Base-by-base conservation (phyloP, 1,140 invertebrate species). In the Drosophila rufa region DNA sequence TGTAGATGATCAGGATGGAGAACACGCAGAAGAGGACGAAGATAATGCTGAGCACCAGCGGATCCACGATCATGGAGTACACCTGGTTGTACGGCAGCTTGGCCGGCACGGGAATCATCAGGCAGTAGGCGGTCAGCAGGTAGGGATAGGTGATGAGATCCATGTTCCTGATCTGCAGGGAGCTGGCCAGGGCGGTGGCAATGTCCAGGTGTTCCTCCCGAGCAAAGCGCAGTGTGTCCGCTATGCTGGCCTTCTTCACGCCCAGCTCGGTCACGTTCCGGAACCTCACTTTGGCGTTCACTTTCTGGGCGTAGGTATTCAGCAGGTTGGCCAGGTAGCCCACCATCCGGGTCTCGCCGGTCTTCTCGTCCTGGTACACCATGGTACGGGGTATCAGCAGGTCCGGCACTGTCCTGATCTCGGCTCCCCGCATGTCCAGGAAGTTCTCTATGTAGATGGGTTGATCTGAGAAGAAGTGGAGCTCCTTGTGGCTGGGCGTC, bases 381-480 rank as follows among this genome's bases (percentile, higher is more conserved):
- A 92, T 78, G 1, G 76, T 48, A 1, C 80, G 70, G 4, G 91
- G 91, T 5, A 58, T 27, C 17, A 85, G 2, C 11, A 58, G 38
- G 50, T 82, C 81, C 0, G 46, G 15, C 0, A 77, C 70, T 0
- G 78, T 89, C 3, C 33, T 36, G 0, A 92, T 67, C 0, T n/a
- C 9, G 4, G 46, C 36, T 0, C 86, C 83, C 0, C 53, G 53
- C 77, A 92, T 82, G 17, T 92, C 66, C 0, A 7, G 36, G 40
- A 92, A 85, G 15, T 91, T 91, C 15, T 82, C 50, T 11, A 85
- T 55, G 30, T 76, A 92, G 3, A 85, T 73, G 9, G 42, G 8
- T 12, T 22, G 33, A 9, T 40, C 15, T 1, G 47, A 53, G 2
- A 19, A 55, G 3, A 62, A 25, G 11, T 43, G 19, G 0, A 66